Conservation (phyloP, 2,797 vertebrate genomes). For the Protonibea diacanthus region DNA sequence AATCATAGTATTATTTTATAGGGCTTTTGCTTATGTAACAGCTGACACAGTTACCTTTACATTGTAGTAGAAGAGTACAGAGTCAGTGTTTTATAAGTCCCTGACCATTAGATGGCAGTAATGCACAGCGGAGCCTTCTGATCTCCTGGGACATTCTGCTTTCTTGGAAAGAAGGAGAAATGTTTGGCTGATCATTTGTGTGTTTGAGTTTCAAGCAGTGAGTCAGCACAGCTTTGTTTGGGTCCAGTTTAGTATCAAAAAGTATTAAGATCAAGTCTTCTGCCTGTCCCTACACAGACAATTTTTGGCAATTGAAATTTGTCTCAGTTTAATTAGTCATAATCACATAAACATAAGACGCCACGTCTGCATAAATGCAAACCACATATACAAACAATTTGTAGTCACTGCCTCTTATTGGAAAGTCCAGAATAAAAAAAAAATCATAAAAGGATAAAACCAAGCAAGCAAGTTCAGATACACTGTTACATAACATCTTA, state of each 20-base stretch:
- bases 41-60: background rate
- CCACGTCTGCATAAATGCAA: constrained; percentile 3
- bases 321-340: background rate
- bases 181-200: constrained; percentile 37
- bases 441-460: background rate
- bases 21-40: constrained; percentile 4
- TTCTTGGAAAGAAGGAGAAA: constrained; percentile 44
- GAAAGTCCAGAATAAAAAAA: constrained; percentile 5
- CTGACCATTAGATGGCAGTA: constrained; percentile 88
- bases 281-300: background rate
- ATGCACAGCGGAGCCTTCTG: constrained; percentile 74
- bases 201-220: constrained; percentile 48
- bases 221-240: constrained; percentile 59
- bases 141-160: constrained; percentile 29
- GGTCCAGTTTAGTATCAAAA: constrained; percentile 9
- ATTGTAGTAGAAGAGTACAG: too few relatives aligned
- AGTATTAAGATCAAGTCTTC: constrained; percentile 11
- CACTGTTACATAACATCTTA: constrained; percentile 6
- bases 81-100: constrained; percentile 34
- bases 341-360: constrained; percentile 24
- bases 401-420: background rate
- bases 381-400: constrained; percentile 7
- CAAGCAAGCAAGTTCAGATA: background rate
- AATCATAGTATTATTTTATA: background rate
- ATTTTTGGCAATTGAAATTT: background rate